A percentile compares a stretch with the other conserved stretches of the same genome.
Evolutionary conservation across 2,113 vertebrate species (phyloP).

Genomic region (Hydropotes inermis): DNA sequence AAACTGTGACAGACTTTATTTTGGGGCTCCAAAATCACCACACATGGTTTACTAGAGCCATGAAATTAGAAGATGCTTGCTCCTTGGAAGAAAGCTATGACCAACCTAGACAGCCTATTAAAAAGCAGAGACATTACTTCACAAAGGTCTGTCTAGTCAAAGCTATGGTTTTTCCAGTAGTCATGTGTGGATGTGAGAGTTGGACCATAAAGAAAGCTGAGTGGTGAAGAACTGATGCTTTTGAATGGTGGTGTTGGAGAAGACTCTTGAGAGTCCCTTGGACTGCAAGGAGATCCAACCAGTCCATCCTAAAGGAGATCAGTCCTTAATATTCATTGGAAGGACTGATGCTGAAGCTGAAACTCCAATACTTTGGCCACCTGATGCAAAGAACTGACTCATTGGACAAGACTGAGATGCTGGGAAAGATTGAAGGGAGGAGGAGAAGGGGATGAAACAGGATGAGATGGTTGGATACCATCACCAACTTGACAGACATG

Average conservation of each 20-base stretch:
- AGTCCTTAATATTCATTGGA: background rate
- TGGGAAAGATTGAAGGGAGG: background rate
- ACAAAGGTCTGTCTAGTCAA: background rate
- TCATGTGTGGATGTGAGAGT: background rate
- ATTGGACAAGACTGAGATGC: fast-evolving
- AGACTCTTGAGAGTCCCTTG: background rate
- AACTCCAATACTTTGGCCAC: background rate
- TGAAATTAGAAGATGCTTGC: too few species aligned
- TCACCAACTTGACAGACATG: background rate
- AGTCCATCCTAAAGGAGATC: background rate
- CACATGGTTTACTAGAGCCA: too few species aligned
- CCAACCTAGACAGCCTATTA: too few species aligned
- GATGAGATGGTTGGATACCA: background rate
- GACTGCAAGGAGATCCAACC: background rate
- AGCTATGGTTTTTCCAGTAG: background rate
- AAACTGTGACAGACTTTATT: background rate
- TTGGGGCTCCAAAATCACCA: too few species aligned
- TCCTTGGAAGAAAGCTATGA: too few species aligned
- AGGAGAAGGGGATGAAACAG: background rate
- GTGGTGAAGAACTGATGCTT: background rate
- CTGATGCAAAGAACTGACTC: background rate
- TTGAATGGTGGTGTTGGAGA: background rate
- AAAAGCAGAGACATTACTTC: too few species aligned
- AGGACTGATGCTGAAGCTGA: background rate
- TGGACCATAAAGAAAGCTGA: background rate